phyloP scores from a whole-genome alignment of 2,797 vertebrate species.

The Serranus cabrilla region DNA sequence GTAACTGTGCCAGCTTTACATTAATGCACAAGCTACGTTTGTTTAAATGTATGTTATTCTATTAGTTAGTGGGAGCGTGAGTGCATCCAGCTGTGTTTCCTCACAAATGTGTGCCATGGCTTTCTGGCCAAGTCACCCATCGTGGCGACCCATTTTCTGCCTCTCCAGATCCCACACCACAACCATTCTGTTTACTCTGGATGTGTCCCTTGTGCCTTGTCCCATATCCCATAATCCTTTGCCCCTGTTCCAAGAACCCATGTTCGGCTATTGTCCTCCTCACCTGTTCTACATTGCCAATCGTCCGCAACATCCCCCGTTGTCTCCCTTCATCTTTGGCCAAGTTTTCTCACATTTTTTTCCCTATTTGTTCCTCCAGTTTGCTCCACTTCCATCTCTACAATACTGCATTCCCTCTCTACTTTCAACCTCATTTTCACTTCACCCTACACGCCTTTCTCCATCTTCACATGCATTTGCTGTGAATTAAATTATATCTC shows the following conservation, averaged over 20 bases:
- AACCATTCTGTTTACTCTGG: conserved; percentile 72
- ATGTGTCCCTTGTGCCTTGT: conserved; percentile 75
- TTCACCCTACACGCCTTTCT: conserved; percentile 1
- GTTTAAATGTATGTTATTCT: conserved; percentile 16
- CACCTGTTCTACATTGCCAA: conserved; percentile 71
- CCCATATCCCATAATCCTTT: conserved; percentile 82
- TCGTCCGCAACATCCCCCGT: conserved; percentile 39
- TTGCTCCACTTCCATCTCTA: conserved; percentile 28
- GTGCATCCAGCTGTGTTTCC: conserved; percentile 38
- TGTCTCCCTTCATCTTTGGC: conserved; percentile 66
- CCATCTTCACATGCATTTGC: conserved; percentile 1
- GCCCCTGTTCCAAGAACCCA: conserved; percentile 72
- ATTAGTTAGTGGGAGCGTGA: conserved; percentile 2
- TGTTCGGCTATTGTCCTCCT: conserved; percentile 71
- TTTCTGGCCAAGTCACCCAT: conserved; percentile 72
- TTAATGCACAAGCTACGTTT: background rate
- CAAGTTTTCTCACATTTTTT: conserved; percentile 36
- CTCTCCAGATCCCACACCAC: conserved; percentile 69
- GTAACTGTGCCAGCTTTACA: background rate
- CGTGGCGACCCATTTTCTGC: conserved; percentile 68
- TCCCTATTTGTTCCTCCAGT: conserved; percentile 4
- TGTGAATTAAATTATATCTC: conserved; percentile 5
- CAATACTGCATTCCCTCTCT: background rate
- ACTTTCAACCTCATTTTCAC: conserved; percentile 1
- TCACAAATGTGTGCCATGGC: conserved; percentile 37